Percentiles rank a stretch among this genome's conserved stretches.
Evolutionary conservation across 2,888 invertebrate genomes (phyloP).

Genomic region (Cephonodes hylas): DNA sequence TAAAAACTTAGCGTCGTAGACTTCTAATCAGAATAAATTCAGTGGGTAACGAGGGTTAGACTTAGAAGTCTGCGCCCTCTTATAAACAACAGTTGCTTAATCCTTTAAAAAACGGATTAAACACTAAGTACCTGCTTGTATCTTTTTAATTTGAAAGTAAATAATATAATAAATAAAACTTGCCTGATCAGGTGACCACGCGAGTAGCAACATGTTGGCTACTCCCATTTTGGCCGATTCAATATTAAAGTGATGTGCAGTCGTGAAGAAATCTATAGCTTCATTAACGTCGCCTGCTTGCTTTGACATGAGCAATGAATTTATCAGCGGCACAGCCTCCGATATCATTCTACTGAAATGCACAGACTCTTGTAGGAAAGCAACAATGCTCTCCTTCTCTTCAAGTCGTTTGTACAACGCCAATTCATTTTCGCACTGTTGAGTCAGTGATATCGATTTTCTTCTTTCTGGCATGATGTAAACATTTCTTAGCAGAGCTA

Average conservation of each 20-base stretch:
- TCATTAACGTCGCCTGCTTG: constrained; percentile 91
- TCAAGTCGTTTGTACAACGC: constrained; percentile 78
- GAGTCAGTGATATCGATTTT: constrained; percentile 51
- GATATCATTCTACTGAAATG: constrained; percentile 73
- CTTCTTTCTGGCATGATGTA: constrained; percentile 62
- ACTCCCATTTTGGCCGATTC: constrained; percentile 87
- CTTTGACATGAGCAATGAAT: constrained; percentile 86
- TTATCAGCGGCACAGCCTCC: constrained; percentile 81
- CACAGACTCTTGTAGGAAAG: constrained; percentile 85
- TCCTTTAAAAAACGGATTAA: no score
- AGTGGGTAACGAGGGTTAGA: no score
- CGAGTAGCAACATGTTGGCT: constrained; percentile 87
- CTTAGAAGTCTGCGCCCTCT: no score
- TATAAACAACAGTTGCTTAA: no score
- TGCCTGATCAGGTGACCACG: constrained; percentile 90
- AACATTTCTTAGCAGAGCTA: constrained; percentile 67
- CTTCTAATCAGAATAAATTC: no score
- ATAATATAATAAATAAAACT: constrained; percentile 21
- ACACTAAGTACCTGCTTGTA: no score
- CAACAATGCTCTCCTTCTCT: constrained; percentile 83
- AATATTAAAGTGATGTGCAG: constrained; percentile 89
- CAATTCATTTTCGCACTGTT: constrained; percentile 69
- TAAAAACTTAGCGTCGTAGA: no score
- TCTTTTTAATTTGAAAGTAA: neutral
- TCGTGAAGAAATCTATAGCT: constrained; percentile 93